phyloP scores from a whole-genome alignment of 2,888 invertebrate genomes.

The Invenusta paracnida region DNA sequence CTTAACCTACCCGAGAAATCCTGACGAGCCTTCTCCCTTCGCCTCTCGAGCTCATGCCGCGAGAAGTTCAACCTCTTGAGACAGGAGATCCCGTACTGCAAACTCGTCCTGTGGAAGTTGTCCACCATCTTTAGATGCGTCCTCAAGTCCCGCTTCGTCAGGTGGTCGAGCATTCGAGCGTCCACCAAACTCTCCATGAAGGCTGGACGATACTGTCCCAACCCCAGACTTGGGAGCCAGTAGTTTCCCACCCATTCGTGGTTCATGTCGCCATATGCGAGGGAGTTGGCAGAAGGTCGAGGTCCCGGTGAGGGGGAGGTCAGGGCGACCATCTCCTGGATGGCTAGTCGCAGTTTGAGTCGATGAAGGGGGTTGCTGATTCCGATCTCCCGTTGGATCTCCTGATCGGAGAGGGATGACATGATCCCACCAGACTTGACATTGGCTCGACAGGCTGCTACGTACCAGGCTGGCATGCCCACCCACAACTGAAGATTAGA shows the following conservation, averaged over 20 bases:
- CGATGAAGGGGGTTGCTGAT: slow-evolving; percentile 75
- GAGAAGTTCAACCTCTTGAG: slow-evolving; percentile 90
- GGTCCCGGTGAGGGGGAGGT: slow-evolving; percentile 70
- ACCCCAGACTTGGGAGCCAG: slow-evolving; percentile 84
- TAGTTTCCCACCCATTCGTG: slow-evolving; percentile 97
- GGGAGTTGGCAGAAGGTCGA: neutral
- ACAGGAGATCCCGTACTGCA: slow-evolving; percentile 91
- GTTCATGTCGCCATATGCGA: slow-evolving; percentile 95
- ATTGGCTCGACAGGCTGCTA: slow-evolving; percentile 89
- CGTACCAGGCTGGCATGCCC: slow-evolving; percentile 95
- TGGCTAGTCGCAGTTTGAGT: slow-evolving; percentile 85
- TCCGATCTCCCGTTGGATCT: slow-evolving; percentile 92
- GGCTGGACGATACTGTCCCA: slow-evolving; percentile 91
- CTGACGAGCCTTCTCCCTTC: slow-evolving; percentile 3
- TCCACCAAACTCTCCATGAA: slow-evolving; percentile 98
- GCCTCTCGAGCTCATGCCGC: slow-evolving; percentile 74
- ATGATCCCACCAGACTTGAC: slow-evolving; percentile 96
- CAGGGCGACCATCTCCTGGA: slow-evolving; percentile 87
- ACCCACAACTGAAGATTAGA: slow-evolving; percentile 90
- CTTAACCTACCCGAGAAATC: neutral
- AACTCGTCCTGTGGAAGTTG: slow-evolving; percentile 92
- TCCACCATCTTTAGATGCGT: slow-evolving; percentile 95
- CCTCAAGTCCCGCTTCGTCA: slow-evolving; percentile 86
- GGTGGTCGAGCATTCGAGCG: slow-evolving; percentile 91
- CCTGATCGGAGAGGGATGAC: slow-evolving; percentile 93